These are phyloP conservation scores for Amphipyra tragopoginis DNA, from an alignment of 2,888 invertebrate species.

Conservation along the genomic window DNA sequence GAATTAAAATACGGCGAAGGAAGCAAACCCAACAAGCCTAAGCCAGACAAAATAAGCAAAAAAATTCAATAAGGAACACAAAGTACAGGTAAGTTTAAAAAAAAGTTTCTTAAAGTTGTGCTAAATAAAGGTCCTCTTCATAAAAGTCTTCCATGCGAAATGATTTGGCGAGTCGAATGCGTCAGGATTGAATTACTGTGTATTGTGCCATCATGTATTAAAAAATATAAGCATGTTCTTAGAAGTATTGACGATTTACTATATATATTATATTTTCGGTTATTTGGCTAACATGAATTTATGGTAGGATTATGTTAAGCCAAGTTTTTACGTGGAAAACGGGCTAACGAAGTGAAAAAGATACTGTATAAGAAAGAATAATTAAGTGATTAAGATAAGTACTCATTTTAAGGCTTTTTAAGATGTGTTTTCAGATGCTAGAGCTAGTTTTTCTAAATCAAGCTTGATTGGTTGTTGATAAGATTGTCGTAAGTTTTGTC, in stretches of 20 bases:
- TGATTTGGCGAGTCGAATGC: conserved; percentile 46
- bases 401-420: not conserved
- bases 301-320: conserved; percentile 7
- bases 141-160: conserved; percentile 48
- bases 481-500: not conserved
- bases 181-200: conserved; percentile 56
- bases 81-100: conserved; percentile 41
- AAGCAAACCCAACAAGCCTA: conserved; percentile 13
- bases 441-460: not conserved
- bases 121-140: conserved; percentile 32
- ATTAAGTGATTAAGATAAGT: conserved; percentile 1
- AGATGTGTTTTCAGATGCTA: not conserved
- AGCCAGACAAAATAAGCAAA: conserved; percentile 18
- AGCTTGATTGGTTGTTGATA: not conserved
- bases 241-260: conserved; percentile 24
- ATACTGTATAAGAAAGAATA: not conserved
- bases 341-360: not conserved
- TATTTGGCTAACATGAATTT: conserved; percentile 5
- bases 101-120: conserved; percentile 31
- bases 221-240: conserved; percentile 42
- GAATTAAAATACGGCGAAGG: conserved; percentile 4
- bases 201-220: conserved; percentile 41
- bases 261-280: not conserved
- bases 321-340: not conserved
- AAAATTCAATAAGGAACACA: conserved; percentile 8